phyloP scores from a whole-genome alignment of 2,113 vertebrate genomes.

The Dunckerocampus dactyliophorus region DNA sequence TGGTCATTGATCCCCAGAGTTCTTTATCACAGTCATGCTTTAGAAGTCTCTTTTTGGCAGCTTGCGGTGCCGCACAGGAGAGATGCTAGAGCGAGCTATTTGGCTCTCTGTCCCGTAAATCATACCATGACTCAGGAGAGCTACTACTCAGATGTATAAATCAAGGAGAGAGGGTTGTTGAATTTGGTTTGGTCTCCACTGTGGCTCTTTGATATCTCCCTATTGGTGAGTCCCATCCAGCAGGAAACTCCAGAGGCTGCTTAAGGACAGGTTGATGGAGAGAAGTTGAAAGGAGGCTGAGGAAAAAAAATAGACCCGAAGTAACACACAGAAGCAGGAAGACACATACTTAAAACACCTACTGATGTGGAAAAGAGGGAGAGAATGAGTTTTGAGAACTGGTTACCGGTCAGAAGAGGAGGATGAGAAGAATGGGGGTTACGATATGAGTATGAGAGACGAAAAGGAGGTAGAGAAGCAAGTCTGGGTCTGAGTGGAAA shows the following conservation, averaged over 20 bases:
- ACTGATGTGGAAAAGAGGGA: slow-evolving; percentile 43
- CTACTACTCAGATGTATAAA: slow-evolving; percentile 31
- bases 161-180: slow-evolving; percentile 9
- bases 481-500: slow-evolving; percentile 62
- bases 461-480: slow-evolving; percentile 46
- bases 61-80: slow-evolving; percentile 13
- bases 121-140: slow-evolving; percentile 19
- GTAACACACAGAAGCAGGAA: slow-evolving; percentile 15
- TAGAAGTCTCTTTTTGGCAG: slow-evolving; percentile 33
- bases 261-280: slow-evolving; percentile 5
- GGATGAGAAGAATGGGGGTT: slow-evolving; percentile 38
- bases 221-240: slow-evolving; percentile 14
- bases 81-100: slow-evolving; percentile 2
- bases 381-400: slow-evolving; percentile 33
- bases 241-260: slow-evolving; percentile 9
- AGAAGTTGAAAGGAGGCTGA: slow-evolving; percentile 19
- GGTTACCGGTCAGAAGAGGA: slow-evolving; percentile 24
- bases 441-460: slow-evolving; percentile 27
- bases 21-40: slow-evolving; percentile 31
- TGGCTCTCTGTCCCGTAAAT: slow-evolving; percentile 14
- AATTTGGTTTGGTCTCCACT: slow-evolving; percentile 25
- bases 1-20: slow-evolving; percentile 42
- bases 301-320: slow-evolving; percentile 4
- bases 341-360: slow-evolving; percentile 34
- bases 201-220: slow-evolving; percentile 12